Conservation (phyloP, 2,797 vertebrate genomes). For the Pseudochirops cupreus region DNA sequence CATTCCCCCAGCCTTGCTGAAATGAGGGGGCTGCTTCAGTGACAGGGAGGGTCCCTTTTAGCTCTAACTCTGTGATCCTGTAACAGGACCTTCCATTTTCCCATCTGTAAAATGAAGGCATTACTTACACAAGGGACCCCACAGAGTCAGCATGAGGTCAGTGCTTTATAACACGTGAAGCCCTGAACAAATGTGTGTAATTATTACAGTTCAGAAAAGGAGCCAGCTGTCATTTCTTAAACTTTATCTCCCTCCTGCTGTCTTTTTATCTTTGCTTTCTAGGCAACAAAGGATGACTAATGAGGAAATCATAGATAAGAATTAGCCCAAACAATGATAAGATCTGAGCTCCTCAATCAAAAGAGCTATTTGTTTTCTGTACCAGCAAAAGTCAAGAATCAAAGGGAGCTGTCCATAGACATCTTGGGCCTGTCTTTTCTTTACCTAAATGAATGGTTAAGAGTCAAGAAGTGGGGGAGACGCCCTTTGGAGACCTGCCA, state of each 20-base stretch:
- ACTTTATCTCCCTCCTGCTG: conserved; percentile 50
- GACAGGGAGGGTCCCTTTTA: background rate
- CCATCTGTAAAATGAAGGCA: background rate
- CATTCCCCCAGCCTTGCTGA: background rate
- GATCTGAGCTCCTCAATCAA: conserved; percentile 54
- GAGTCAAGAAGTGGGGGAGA: conserved; percentile 55
- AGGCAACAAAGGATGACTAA: conserved; percentile 40
- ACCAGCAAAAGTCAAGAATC: conserved; percentile 3
- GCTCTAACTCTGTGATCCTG: background rate
- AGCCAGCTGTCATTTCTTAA: background rate
- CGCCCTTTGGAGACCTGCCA: conserved; percentile 75
- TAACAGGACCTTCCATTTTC: background rate
- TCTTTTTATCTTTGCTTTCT: conserved; percentile 66
- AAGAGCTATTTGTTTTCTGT: conserved; percentile 18
- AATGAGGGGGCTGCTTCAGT: background rate
- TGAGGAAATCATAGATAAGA: conserved; percentile 43
- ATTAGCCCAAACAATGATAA: conserved; percentile 46
- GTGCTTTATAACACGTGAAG: background rate
- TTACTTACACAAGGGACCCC: background rate
- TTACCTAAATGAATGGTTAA: conserved; percentile 55
- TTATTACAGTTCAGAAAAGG: conserved; percentile 1
- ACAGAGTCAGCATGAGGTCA: background rate
- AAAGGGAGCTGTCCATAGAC: background rate
- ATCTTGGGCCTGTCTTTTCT: background rate
- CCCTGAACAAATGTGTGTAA: background rate